Evolutionary conservation across 2,888 invertebrate species (phyloP), one percentile per base, ranked within the genome.

Genomic region (Argynnis bischoffii): DNA sequence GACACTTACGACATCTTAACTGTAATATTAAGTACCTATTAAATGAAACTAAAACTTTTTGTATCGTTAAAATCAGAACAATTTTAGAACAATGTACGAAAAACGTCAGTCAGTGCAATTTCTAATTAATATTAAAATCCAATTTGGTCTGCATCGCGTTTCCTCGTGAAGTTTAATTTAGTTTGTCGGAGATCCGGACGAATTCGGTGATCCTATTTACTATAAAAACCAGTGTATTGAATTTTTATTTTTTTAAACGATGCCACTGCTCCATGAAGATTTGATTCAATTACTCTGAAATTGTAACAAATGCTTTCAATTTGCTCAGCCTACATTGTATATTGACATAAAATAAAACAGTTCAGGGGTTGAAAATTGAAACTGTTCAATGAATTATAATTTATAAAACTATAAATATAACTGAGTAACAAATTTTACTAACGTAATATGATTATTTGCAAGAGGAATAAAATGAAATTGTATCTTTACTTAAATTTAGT

Each of bases 71-170:
- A 41, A 41, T 64, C 48, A 48, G 50, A 21, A 55, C 26, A 26
- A n/a, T 56, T 60, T 64, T 63, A 53, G 61, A 72, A 71, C 66
- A 70, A 69, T 67, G 69, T 69, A 67, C 66, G 75, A 73, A 69
- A 60, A 70, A 67, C 35, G 35, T 72, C 72, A 72, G 76, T 75
- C 72, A 75, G 75, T 76, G 78, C 77, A 75, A 74, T 77, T 73
- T 74, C 75, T 80, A 80, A 81, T 83, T 81, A 83, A 83, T 82
- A 82, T 83, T 83, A 78, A 83, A 84, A 80, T 79, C 79, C 80
- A 82, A 82, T 82, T 76, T 76, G 60, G 68, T 63, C 69, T 70
- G 69, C 72, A 69, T 66, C 67, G 63, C 67, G 71, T 64, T 67
- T 68, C 70, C 64, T 54, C 71, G 74, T 74, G 76, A 78, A 79